Conservation (phyloP, 2,113 vertebrate species). For the Speoplatyrhinus poulsoni region DNA sequence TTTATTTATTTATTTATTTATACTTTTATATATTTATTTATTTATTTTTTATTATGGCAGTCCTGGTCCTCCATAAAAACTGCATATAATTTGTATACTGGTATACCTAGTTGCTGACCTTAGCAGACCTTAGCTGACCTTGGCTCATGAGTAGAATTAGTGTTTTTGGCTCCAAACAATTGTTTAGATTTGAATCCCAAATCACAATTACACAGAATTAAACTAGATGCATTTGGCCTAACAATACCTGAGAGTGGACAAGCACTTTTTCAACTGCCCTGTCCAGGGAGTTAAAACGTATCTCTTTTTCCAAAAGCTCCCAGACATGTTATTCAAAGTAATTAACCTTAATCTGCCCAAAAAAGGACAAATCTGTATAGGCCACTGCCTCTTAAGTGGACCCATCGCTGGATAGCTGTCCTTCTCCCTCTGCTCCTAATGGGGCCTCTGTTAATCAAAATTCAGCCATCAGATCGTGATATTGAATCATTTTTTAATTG, state of each 20-base stretch:
- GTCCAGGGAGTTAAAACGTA: conserved; percentile 86
- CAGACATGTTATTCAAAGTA: conserved; percentile 98
- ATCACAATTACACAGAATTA: background rate
- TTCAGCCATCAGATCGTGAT: conserved; percentile 99
- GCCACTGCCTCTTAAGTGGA: conserved; percentile 93
- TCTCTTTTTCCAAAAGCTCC: conserved; percentile 83
- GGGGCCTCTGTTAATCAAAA: conserved; percentile 99
- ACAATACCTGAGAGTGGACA: conserved; percentile 69
- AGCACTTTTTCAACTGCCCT: conserved; percentile 76
- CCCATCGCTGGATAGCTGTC: conserved; percentile 82
- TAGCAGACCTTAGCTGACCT: no score
- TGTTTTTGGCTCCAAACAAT: no score
- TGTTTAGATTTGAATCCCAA: background rate
- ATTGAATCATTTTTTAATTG: conserved; percentile 99
- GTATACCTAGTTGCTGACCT: no score
- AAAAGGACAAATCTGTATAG: conserved; percentile 90
- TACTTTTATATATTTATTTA: no score
- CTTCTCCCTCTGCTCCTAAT: conserved; percentile 94
- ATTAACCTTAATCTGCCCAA: conserved; percentile 98
- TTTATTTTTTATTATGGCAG: no score
- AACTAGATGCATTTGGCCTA: background rate
- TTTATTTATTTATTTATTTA: no score
- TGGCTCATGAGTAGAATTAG: no score
- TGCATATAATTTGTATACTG: no score
- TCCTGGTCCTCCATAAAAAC: no score